Evolutionary conservation across 1,140 invertebrate species (phyloP), one percentile per base, ranked within the genome.

Genomic region (Hyposmocoma kahamanoa): DNA sequence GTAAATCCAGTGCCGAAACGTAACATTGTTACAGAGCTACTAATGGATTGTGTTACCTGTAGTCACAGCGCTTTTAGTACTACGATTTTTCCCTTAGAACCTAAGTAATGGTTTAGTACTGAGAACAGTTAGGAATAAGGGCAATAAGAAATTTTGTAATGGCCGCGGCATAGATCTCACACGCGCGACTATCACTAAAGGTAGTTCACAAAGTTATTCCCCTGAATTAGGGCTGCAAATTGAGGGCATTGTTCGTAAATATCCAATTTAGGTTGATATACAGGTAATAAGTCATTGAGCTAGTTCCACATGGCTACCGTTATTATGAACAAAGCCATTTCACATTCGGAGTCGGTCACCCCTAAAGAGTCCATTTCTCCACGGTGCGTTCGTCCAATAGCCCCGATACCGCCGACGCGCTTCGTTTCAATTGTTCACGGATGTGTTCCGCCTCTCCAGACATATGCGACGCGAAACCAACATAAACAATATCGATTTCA

Each of bases 21-120:
- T 67, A 72, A 68, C 68, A 54, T 67, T 69, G 72, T 78, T 70
- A 70, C 61, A 53, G 49, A 45, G 50, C 53, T 47, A 47, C 48
- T 63, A 60, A 67, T 60, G 56, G 56, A 60, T 62, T 60, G 62
- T 59, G 53, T 59, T 66, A 56, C 54, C 50, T 62, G 53, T 51
- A 54, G 44, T 50, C 30, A 48, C 50, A 36, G n/a, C 15, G 15
- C 32, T 36, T 36, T 36, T 17, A 36, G 15, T 36, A 17, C 32
- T n/a, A n/a, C n/a, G n/a, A n/a, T n/a, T n/a, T n/a, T n/a, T n/a
- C n/a, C n/a, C n/a, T n/a, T n/a, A n/a, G n/a, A n/a, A n/a, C n/a
- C n/a, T n/a, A n/a, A n/a, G n/a, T n/a, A n/a, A n/a, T n/a, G n/a
- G n/a, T n/a, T n/a, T n/a, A n/a, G n/a, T n/a, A n/a, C n/a, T n/a